These are phyloP conservation scores for Palythoa grandiflora DNA, from an alignment of 92 coral and sea anemone species.

Conservation along the genomic window DNA sequence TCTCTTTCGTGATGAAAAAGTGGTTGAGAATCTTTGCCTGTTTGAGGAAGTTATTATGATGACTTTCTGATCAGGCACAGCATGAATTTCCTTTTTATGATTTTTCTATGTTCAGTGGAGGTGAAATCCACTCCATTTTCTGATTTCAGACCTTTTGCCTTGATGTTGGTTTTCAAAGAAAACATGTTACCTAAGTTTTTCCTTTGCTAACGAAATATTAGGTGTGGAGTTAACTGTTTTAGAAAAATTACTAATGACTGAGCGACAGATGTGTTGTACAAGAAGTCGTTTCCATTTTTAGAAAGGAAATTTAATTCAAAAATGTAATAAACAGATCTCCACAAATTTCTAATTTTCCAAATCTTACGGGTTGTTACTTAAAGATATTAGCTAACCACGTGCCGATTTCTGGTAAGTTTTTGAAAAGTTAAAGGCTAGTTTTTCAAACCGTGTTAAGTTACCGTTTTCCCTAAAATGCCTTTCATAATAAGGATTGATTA, in stretches of 20 bases:
- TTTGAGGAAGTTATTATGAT: constrained; percentile 43
- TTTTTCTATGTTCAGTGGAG: not conserved
- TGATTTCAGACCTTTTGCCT: not conserved
- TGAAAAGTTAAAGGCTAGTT: not conserved
- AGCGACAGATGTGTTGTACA: not conserved
- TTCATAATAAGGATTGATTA: not conserved
- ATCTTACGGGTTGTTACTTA: not conserved
- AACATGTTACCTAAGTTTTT: not conserved
- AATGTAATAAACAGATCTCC: not conserved
- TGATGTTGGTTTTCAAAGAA: not conserved
- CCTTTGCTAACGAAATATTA: not conserved
- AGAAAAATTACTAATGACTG: not conserved
- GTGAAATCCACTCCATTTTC: not conserved
- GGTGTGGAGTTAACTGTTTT: not conserved
- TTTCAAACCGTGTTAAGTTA: not conserved
- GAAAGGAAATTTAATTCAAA: not conserved
- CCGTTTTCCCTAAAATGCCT: constrained; percentile 10
- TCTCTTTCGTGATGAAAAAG: constrained; percentile 34
- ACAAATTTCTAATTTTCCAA: not conserved
- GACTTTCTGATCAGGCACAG: not conserved
- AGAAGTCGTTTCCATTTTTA: not conserved
- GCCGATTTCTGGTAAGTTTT: not conserved
- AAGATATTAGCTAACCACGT: constrained; percentile 5
- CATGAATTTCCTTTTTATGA: not conserved
- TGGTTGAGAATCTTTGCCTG: constrained; percentile 12